Conservation (phyloP, 2,797 vertebrate genomes). For the Picus viridis region DNA sequence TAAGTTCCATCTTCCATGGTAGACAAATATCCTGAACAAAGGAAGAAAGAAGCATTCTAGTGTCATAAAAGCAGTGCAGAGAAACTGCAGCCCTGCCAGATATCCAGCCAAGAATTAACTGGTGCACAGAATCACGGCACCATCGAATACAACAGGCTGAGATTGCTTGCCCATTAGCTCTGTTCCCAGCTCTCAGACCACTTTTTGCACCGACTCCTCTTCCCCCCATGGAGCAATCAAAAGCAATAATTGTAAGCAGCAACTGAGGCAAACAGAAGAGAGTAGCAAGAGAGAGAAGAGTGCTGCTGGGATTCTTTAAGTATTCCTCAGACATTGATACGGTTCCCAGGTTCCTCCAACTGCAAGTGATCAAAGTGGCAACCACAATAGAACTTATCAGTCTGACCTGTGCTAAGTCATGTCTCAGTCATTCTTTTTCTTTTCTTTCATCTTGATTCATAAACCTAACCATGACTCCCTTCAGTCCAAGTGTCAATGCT, state of each 20-base stretch:
- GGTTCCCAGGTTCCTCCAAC: background rate
- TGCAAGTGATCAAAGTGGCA: background rate
- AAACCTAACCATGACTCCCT: background rate
- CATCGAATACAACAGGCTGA: background rate
- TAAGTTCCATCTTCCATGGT: background rate
- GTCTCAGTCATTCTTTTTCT: fast-evolving
- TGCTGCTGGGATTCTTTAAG: background rate
- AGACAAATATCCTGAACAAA: background rate
- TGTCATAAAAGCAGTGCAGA: background rate
- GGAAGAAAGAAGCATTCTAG: background rate
- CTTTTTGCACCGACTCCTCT: background rate
- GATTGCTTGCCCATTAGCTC: background rate
- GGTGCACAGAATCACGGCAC: background rate
- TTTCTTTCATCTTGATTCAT: background rate
- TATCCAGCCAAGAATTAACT: background rate
- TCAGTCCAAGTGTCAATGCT: background rate
- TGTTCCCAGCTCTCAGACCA: background rate
- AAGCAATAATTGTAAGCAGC: background rate
- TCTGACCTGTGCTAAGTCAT: background rate
- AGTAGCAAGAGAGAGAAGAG: background rate
- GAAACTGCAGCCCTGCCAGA: background rate
- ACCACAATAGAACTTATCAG: background rate
- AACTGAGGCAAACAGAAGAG: slow-evolving; percentile 3
- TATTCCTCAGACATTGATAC: background rate
- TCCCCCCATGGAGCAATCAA: background rate